Base-by-base conservation (phyloP, 1,140 invertebrate species). In the Drosophila auraria region DNA sequence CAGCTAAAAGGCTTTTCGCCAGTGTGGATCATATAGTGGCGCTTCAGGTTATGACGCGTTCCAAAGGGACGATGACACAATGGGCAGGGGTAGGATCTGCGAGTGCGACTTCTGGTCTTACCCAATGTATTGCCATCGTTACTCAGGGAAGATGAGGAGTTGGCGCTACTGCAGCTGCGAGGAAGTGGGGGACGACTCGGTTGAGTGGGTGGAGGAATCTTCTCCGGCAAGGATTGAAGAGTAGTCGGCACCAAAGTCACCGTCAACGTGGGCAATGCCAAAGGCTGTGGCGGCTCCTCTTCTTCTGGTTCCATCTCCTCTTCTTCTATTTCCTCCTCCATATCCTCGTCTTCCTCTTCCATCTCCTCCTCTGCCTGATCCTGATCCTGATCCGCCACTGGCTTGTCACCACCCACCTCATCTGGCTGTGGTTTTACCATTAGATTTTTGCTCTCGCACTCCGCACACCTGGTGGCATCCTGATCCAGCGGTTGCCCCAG, bases 21-120 rank as follows among this genome's bases (percentile, higher is more conserved):
- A 2, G 92, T 93, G 45, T 93, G 92, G 7, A 93, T 93, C 92
- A 93, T 93, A 27, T 87, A 91, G 62, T 93, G 92, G 3, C 92
- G 87, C 59, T 93, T 93, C 0, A 93, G 83, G 64, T 93, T 93
- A 53, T 93, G 92, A 7, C 92, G 80, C 3, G 90, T 93, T n/a
- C 92, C 92, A 51, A 93, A 93, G 2, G 83, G 69, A n/a, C 92
- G 92, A 50, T 91, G 72, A 47, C 92, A 93, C 4, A 93, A 42
- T 0, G 92, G 87, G 15, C 92, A 93, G 9, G 82, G 74, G 60
- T 91, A 93, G 15, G 65, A 80, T 20, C 80, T 36, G 0, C 81
- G 86, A 56, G 25, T 82, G 23, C 75, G 84, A 14, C 47, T 53
- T 2, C 45, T 23, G 27, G 45, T 14, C 47, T 38, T 9, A 5